Evolutionary conservation across 2,797 vertebrate genomes (phyloP).

Genomic region (Trachurus trachurus): DNA sequence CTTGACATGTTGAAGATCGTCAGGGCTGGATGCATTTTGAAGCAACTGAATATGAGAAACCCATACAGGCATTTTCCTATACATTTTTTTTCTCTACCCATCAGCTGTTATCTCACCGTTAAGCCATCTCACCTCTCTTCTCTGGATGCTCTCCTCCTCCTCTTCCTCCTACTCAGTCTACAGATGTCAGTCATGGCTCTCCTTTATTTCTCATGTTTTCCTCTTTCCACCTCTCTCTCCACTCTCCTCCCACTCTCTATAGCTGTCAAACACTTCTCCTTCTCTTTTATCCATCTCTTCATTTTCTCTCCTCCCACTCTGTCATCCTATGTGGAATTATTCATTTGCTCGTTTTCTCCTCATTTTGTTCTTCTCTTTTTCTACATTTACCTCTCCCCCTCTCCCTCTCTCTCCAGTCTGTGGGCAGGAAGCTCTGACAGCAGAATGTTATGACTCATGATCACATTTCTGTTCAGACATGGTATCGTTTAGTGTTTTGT

Average conservation of each 20-base stretch:
- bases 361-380: conserved; percentile 11
- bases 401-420: not conserved
- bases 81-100: conserved; percentile 4
- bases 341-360: conserved; percentile 32
- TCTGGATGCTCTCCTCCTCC: conserved; percentile 20
- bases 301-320: conserved; percentile 29
- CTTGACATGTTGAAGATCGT: not conserved
- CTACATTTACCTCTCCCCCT: conserved; percentile 13
- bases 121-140: conserved; percentile 11
- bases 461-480: conserved; percentile 34
- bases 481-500: not conserved
- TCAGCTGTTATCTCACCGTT: conserved; percentile 23
- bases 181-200: conserved; percentile 38
- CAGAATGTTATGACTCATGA: conserved; percentile 45
- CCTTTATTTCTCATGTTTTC: conserved; percentile 29
- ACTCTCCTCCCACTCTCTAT: conserved; percentile 43
- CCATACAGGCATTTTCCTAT: not conserved
- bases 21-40: not conserved
- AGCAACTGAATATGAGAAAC: not conserved
- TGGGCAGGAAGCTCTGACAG: conserved; percentile 35
- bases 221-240: conserved; percentile 19
- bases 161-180: conserved; percentile 38
- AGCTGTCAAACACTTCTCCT: conserved; percentile 29
- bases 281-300: conserved; percentile 18
- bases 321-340: conserved; percentile 2